These are phyloP conservation scores for Nothobranchius kuhntae DNA, from an alignment of 2,113 vertebrate genomes.

Conservation along the genomic window DNA sequence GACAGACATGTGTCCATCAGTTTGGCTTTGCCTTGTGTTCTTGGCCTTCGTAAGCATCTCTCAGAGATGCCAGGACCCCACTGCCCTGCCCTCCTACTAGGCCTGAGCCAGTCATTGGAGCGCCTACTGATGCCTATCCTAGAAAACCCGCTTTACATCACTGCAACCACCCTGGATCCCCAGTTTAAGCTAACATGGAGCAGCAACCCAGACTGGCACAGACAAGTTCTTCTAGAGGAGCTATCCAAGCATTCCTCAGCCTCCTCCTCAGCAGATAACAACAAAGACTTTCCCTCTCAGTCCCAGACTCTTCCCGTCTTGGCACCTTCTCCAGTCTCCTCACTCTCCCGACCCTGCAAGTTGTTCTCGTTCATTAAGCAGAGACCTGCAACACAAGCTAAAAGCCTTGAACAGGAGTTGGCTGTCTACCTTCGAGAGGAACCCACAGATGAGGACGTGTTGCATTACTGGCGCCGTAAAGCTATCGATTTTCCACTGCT, in stretches of 20 bases:
- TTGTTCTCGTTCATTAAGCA: slow-evolving; percentile 84
- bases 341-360: slow-evolving; percentile 78
- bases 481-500: slow-evolving; percentile 81
- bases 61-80: slow-evolving; percentile 75
- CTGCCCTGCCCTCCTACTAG: slow-evolving; percentile 70
- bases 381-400: slow-evolving; percentile 78
- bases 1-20: slow-evolving; percentile 81
- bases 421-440: slow-evolving; percentile 78
- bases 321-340: slow-evolving; percentile 62
- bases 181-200: slow-evolving; percentile 86
- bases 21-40: slow-evolving; percentile 79
- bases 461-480: slow-evolving; percentile 83
- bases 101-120: slow-evolving; percentile 76
- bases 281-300: slow-evolving; percentile 66
- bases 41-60: slow-evolving; percentile 82
- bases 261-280: slow-evolving; percentile 54
- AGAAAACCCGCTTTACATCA: slow-evolving; percentile 80
- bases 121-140: slow-evolving; percentile 72
- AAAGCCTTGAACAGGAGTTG: slow-evolving; percentile 82
- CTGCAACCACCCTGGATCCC: slow-evolving; percentile 80
- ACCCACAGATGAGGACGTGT: slow-evolving; percentile 80
- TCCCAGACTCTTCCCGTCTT: slow-evolving; percentile 61
- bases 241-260: slow-evolving; percentile 73
- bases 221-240: slow-evolving; percentile 78
- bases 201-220: slow-evolving; percentile 81